Conservation (phyloP, 37 sponge, comb jelly and placozoan genomes). For the Spongilla lacustris region DNA sequence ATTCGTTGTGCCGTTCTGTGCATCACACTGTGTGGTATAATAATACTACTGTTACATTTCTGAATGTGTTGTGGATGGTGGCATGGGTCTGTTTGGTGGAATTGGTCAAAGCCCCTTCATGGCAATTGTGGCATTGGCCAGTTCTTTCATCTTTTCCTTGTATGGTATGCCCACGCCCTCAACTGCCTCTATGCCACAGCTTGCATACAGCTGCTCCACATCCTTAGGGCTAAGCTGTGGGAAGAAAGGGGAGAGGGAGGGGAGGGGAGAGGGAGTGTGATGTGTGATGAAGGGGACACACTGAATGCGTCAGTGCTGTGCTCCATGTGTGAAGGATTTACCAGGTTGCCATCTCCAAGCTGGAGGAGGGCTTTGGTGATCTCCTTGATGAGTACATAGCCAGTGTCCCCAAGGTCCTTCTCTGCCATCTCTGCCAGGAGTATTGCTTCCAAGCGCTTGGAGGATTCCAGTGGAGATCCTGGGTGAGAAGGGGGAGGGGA, state of each 20-base stretch:
- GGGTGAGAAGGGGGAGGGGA: neutral
- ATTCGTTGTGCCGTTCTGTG: too few relatives aligned
- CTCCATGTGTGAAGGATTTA: neutral
- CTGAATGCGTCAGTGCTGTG: neutral
- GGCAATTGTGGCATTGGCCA: neutral
- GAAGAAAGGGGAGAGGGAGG: neutral
- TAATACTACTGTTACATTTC: neutral
- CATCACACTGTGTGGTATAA: too few relatives aligned
- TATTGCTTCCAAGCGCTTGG: slow-evolving; percentile 23
- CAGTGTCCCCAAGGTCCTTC: slow-evolving; percentile 62
- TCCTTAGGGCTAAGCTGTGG: slow-evolving; percentile 9
- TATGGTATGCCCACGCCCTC: slow-evolving; percentile 50
- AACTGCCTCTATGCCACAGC: slow-evolving; percentile 11
- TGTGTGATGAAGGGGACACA: neutral
- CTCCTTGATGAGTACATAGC: slow-evolving; percentile 59
- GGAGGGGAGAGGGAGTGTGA: neutral
- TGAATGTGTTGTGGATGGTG: neutral
- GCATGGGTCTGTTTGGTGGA: neutral
- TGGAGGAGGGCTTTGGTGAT: slow-evolving; percentile 20
- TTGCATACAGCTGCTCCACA: slow-evolving; percentile 17
- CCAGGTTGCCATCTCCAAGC: slow-evolving; percentile 5
- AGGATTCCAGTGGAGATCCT: neutral
- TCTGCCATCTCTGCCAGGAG: slow-evolving; percentile 26
- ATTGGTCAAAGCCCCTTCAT: neutral
- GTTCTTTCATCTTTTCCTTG: slow-evolving; percentile 18